Evolutionary conservation across 2,113 vertebrate genomes (phyloP).

Genomic region (Lota lota): DNA sequence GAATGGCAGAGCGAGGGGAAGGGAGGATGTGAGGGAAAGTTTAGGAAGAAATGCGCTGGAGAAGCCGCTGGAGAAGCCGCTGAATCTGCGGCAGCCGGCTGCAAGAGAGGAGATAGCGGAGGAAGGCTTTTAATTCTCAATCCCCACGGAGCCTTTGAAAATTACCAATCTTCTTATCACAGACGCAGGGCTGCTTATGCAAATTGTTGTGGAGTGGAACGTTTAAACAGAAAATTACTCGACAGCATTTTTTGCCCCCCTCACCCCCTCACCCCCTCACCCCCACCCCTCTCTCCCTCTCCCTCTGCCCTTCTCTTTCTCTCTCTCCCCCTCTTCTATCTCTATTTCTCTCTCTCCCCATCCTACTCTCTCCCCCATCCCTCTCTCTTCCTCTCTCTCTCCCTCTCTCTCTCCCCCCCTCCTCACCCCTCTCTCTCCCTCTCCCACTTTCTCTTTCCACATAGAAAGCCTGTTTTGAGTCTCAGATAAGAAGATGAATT

Average conservation of each 20-base stretch:
- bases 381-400: slow-evolving; percentile 23
- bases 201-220: slow-evolving; percentile 87
- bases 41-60: slow-evolving; percentile 74
- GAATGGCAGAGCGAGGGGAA: slow-evolving; percentile 25
- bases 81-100: slow-evolving; percentile 82
- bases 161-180: slow-evolving; percentile 88
- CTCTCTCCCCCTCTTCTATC: too few species aligned
- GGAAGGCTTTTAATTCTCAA: slow-evolving; percentile 85
- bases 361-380: slow-evolving; percentile 13
- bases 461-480: slow-evolving; percentile 81
- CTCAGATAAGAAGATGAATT: slow-evolving; percentile 84
- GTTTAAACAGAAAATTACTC: slow-evolving; percentile 86
- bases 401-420: background rate
- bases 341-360: too few species aligned
- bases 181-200: slow-evolving; percentile 83
- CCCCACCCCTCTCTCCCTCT: slow-evolving; percentile 14
- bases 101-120: slow-evolving; percentile 80
- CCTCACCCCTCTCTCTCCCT: slow-evolving; percentile 25
- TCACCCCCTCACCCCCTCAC: slow-evolving; percentile 24
- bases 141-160: slow-evolving; percentile 85
- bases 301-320: background rate
- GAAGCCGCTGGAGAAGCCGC: slow-evolving; percentile 73
- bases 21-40: slow-evolving; percentile 66
- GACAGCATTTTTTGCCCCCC: slow-evolving; percentile 74
- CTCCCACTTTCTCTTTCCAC: slow-evolving; percentile 65